Evolutionary conservation across 2,797 vertebrate genomes (phyloP).

Genomic region (Myotis planiceps): DNA sequence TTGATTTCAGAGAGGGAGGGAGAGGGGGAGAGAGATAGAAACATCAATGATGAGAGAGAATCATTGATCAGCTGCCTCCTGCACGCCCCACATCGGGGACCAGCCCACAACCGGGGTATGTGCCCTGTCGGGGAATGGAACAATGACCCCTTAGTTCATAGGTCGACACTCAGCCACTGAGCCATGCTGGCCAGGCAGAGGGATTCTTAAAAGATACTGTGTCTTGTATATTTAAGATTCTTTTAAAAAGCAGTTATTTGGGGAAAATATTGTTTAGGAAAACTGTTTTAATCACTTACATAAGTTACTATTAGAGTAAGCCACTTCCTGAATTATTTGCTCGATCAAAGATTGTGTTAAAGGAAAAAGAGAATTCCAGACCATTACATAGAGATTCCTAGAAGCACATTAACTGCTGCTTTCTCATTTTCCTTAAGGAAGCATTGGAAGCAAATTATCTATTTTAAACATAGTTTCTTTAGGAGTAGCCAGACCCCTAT

Average conservation of each 20-base stretch:
- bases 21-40: too few relatives aligned
- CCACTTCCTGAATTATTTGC: conserved; percentile 21
- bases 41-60: too few relatives aligned
- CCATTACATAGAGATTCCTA: neutral
- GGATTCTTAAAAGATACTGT: neutral
- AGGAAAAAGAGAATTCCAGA: neutral
- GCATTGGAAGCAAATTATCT: neutral
- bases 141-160: too few relatives aligned
- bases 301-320: conserved; percentile 23
- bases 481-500: neutral
- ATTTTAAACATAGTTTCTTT: conserved; percentile 11
- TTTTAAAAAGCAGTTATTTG: conserved; percentile 34
- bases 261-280: neutral
- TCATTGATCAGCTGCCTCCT: too few relatives aligned
- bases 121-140: too few relatives aligned
- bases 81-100: too few relatives aligned
- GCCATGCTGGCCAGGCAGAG: too few relatives aligned
- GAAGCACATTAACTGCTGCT: neutral
- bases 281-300: conserved; percentile 29
- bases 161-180: too few relatives aligned
- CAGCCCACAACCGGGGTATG: too few relatives aligned
- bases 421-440: conserved; percentile 36
- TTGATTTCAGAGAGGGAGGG: too few relatives aligned
- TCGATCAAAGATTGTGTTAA: conserved; percentile 26
- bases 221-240: neutral